Conservation (phyloP, 2,113 vertebrate species). For the Mormyrus iriodes region DNA sequence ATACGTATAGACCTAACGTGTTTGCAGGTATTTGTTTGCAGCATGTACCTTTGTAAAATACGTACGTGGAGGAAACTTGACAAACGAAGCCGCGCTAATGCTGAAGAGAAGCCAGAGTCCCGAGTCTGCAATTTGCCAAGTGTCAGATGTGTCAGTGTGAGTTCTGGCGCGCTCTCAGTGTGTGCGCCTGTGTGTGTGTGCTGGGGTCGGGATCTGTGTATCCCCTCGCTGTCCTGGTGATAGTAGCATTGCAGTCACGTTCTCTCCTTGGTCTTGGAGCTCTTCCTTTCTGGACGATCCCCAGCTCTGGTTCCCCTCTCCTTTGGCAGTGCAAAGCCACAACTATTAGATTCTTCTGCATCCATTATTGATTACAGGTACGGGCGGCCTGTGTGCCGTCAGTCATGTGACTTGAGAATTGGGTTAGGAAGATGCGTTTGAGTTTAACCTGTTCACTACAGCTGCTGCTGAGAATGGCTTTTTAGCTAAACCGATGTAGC, state of each 20-base stretch:
- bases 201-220: neutral
- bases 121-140: neutral
- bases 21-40: neutral
- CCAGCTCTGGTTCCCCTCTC: neutral
- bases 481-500: too few relatives aligned
- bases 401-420: neutral
- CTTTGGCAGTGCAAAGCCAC: neutral
- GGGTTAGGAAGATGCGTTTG: neutral
- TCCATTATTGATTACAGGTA: conserved; percentile 7
- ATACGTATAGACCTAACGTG: neutral
- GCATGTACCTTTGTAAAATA: neutral
- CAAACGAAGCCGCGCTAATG: neutral
- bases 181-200: neutral
- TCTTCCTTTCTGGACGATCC: neutral
- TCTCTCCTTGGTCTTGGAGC: neutral
- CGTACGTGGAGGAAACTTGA: neutral
- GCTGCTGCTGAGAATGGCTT: neutral
- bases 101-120: neutral
- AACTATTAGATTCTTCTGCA: conserved; percentile 3
- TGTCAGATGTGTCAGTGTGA: conserved; percentile 1
- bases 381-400: neutral
- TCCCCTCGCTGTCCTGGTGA: neutral
- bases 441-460: neutral
- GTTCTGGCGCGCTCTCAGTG: neutral
- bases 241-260: neutral